phyloP scores from a whole-genome alignment of 2,797 vertebrate species.

The Gymnocypris eckloni region DNA sequence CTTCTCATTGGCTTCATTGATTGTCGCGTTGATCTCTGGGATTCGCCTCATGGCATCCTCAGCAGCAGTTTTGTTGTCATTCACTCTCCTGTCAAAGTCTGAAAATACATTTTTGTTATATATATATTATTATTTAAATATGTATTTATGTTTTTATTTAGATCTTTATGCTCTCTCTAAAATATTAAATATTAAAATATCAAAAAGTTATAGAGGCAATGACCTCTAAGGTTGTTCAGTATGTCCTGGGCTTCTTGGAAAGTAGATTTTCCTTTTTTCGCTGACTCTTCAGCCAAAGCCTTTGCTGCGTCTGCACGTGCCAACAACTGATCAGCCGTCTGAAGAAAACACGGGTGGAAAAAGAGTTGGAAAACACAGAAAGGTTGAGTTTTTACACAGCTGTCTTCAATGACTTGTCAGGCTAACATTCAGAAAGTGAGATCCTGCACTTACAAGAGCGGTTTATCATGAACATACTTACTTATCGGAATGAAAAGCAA shows the following conservation, averaged over 20 bases:
- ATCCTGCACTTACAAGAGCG: too few relatives aligned
- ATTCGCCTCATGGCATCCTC: conserved; percentile 92
- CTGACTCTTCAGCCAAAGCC: conserved; percentile 93
- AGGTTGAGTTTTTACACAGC: background rate
- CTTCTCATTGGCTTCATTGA: conserved; percentile 89
- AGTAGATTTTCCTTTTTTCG: conserved; percentile 88
- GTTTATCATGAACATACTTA: background rate
- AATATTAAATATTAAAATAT: too few relatives aligned
- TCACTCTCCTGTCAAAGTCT: conserved; percentile 95
- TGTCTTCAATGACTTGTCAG: background rate
- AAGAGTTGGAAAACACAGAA: background rate
- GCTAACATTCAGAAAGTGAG: background rate
- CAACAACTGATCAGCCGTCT: conserved; percentile 96
- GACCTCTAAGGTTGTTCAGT: conserved; percentile 86
- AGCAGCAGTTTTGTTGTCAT: conserved; percentile 96
- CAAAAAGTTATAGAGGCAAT: background rate
- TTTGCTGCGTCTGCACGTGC: conserved; percentile 95
- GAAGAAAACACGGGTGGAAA: conserved; percentile 3
- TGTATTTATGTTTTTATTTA: background rate
- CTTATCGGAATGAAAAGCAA: background rate
- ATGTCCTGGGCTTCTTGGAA: conserved; percentile 91
- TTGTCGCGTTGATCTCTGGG: conserved; percentile 88
- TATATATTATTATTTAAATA: background rate
- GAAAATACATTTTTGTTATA: background rate
- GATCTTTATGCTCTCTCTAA: background rate